phyloP scores from a whole-genome alignment of 2,888 invertebrate species.

The Athripsodes cinereus region DNA sequence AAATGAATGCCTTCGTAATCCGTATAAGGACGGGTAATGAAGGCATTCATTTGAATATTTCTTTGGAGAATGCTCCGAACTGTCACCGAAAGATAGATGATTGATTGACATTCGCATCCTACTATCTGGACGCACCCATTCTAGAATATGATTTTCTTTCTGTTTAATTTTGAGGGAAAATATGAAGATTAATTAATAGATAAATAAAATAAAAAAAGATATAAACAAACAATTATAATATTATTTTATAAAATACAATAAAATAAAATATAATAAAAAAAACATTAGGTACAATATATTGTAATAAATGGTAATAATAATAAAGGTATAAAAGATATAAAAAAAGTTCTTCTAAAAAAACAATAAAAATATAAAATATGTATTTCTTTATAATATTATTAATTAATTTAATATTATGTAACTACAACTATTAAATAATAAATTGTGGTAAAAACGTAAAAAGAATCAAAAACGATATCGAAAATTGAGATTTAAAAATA shows the following conservation, averaged over 20 bases:
- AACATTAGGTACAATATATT: neutral
- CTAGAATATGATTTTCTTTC: too few species aligned
- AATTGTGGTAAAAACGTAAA: neutral
- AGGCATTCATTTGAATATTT: too few species aligned
- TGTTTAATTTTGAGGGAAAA: too few species aligned
- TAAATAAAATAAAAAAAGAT: neutral
- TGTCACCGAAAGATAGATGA: too few species aligned
- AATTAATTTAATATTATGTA: too few species aligned
- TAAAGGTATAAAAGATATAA: neutral
- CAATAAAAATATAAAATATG: conserved; percentile 1
- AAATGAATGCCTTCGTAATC: too few species aligned
- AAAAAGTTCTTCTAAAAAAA: conserved; percentile 1
- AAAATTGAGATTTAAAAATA: neutral
- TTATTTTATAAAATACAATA: neutral
- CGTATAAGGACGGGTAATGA: too few species aligned
- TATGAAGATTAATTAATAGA: too few species aligned
- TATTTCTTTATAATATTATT: neutral
- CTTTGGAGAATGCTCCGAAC: too few species aligned
- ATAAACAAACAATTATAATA: conserved; percentile 1
- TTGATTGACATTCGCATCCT: too few species aligned
- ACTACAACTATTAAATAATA: too few species aligned
- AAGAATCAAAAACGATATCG: neutral
- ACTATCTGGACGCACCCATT: too few species aligned
- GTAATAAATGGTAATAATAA: neutral
- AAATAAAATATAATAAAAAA: neutral